These are phyloP conservation scores for Girardinus metallicus DNA, from an alignment of 2,797 vertebrate species.

Conservation along the genomic window DNA sequence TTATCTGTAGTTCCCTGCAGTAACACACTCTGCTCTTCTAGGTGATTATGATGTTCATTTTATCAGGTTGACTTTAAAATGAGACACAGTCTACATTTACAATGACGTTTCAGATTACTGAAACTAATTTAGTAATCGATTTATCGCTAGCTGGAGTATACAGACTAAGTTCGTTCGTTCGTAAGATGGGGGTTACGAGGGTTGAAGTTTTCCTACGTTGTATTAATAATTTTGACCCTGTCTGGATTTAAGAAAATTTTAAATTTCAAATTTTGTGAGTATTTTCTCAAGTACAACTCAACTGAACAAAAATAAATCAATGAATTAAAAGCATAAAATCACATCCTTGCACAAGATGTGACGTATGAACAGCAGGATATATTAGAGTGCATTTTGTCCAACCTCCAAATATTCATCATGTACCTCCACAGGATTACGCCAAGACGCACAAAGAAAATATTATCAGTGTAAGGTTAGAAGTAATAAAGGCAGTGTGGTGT, in stretches of 20 bases:
- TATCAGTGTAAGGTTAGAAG: conserved; percentile 16
- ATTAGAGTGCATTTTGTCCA: neutral
- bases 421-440: neutral
- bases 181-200: too few species aligned
- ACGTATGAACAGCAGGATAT: neutral
- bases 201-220: neutral
- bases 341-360: neutral
- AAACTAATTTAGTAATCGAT: too few species aligned
- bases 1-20: neutral
- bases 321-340: neutral
- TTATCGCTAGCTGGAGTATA: too few species aligned
- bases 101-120: neutral
- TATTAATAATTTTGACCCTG: neutral
- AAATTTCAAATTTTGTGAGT: neutral
- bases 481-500: conserved; percentile 48
- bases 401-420: neutral
- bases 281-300: neutral
- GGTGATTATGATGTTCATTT: neutral
- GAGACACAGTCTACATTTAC: neutral
- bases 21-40: neutral
- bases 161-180: too few species aligned
- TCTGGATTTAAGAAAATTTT: neutral
- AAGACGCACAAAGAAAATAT: neutral
- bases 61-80: neutral
- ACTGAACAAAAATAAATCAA: neutral